Evolutionary conservation across 2,888 invertebrate genomes (phyloP), one percentile per base, ranked within the genome.

Genomic region (Cheilosia vulpina): DNA sequence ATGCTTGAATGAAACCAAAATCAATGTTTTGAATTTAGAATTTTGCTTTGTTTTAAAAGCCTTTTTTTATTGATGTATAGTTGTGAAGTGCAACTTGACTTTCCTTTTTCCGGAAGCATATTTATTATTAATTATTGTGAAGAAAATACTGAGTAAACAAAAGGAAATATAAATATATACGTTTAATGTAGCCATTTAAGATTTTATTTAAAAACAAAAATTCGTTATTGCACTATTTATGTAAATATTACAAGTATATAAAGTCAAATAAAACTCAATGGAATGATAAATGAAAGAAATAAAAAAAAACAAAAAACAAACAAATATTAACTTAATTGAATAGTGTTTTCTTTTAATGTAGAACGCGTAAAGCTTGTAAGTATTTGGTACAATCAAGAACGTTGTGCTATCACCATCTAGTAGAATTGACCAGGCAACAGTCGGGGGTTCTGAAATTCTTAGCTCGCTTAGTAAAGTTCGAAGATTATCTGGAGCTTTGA

Each of bases 11-110:
- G 50, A 76, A 62, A 77, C 85, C 80, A 76, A 85, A 85, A 71
- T 80, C 62, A 71, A 80, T 21, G 17, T 72, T 80, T 80, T 76
- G 17, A 76, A 50, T 57, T 76, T 50, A 60, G 11, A 65, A 27
- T 60, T 82, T 85, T 80, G 85, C 85, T 85, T 85, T 85, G 85
- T 85, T 85, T 85, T 85, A 85, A 81, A 85, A 85, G 85, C 85
- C 75, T 69, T 47, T 79, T 68, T 62, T 69, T 55, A 66, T 43
- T 47, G 34, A 60, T 60, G 34, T 73, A 27, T 27, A 73, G 58
- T 55, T 77, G 76, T 80, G 71, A 43, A 84, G 57, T 72, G 53
- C 63, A 41, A 71, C 24, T 52, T 52, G 71, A 62, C 43, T 62
- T 76, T 84, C 55, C 65, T 65, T 81, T 80, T 68, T 66, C 68